These are phyloP conservation scores for Epizoanthus ramosus DNA, from an alignment of 92 coral and sea anemone species.

Conservation along the genomic window DNA sequence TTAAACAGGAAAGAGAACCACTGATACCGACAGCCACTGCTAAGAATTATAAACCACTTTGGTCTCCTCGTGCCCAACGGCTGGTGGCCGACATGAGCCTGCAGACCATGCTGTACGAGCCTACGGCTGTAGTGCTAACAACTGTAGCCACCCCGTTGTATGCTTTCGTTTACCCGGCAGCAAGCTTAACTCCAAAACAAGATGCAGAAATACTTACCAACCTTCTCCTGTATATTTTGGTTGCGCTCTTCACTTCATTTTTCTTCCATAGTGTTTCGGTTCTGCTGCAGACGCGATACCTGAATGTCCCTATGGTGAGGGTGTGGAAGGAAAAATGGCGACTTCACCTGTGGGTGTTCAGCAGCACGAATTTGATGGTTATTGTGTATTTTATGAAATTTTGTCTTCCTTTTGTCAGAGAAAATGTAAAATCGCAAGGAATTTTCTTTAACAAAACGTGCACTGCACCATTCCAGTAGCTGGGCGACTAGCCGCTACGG, in stretches of 20 bases:
- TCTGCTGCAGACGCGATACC: conserved; percentile 10
- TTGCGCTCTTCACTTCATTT: background rate
- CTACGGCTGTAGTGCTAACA: background rate
- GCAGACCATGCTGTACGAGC: background rate
- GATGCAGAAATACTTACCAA: background rate
- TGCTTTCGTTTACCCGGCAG: background rate
- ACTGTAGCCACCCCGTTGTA: background rate
- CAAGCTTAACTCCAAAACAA: background rate
- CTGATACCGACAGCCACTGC: too few relatives aligned
- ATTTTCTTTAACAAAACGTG: background rate
- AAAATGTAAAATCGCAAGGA: background rate
- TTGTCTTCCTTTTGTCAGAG: background rate
- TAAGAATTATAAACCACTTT: background rate
- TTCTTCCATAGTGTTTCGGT: background rate
- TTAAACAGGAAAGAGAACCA: too few relatives aligned
- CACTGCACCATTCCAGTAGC: background rate
- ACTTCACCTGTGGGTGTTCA: background rate
- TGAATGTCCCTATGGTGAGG: background rate
- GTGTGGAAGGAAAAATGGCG: background rate
- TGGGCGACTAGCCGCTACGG: too few relatives aligned
- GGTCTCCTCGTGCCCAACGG: background rate
- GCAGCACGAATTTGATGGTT: background rate
- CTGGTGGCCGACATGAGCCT: background rate
- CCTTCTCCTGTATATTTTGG: background rate
- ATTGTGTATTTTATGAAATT: background rate